Evolutionary conservation across 30 jellyfish, hydroid and myxozoan species (phyloP).

Genomic region (Cassiopea andromeda): DNA sequence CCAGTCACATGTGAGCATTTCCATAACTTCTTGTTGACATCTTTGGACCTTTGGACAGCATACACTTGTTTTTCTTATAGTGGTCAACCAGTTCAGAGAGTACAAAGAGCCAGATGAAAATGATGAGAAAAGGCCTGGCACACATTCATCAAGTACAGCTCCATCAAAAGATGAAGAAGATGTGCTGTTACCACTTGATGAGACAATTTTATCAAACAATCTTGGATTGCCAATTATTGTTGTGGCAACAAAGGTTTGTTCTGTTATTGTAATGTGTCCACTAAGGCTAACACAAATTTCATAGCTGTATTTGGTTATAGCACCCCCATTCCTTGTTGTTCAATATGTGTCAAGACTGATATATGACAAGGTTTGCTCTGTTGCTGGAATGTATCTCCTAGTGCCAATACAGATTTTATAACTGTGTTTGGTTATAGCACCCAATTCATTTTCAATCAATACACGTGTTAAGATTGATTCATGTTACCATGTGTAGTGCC

Average conservation of each 20-base stretch:
- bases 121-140: constrained; percentile 65
- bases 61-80: constrained; percentile 36
- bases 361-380: no score
- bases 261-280: no score
- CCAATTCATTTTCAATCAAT: no score
- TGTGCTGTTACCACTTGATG: constrained; percentile 79
- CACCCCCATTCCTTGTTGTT: no score
- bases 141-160: constrained; percentile 24
- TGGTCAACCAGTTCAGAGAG: constrained; percentile 79
- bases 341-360: no score
- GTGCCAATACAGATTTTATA: no score
- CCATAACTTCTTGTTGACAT: background rate
- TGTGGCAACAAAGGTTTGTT: constrained; percentile 85
- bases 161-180: constrained; percentile 61
- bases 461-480: no score
- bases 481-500: no score
- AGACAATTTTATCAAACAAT: constrained; percentile 70
- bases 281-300: no score
- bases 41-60: background rate
- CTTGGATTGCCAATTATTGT: constrained; percentile 92
- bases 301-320: no score
- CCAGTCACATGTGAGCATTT: background rate
- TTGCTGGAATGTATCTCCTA: no score
- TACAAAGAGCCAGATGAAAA: constrained; percentile 80
- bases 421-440: no score